Percentiles rank a stretch among this genome's conserved stretches.
phyloP scores from a whole-genome alignment of 2,888 invertebrate species.

The Tipula confusa region DNA sequence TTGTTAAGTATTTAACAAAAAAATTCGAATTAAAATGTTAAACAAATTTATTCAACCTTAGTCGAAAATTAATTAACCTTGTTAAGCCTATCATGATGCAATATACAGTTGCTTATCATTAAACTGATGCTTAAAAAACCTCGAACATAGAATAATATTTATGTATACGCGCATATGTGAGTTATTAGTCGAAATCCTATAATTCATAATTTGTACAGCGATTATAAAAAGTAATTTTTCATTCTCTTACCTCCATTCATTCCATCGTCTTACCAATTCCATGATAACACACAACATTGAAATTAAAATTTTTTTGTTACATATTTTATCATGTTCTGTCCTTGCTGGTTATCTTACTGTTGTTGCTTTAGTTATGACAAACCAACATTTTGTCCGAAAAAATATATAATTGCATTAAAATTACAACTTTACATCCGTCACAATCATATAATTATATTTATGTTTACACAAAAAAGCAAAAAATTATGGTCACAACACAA shows the following conservation, averaged over 20 bases:
- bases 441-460: neutral
- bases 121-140: no score
- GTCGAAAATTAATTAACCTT: no score
- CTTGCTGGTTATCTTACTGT: no score
- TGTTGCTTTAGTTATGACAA: no score
- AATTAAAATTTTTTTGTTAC: neutral
- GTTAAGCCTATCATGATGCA: no score
- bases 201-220: neutral
- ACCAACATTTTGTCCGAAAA: neutral
- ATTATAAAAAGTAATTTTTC: neutral
- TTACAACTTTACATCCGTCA: conserved; percentile 3
- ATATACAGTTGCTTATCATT: no score
- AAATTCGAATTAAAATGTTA: no score
- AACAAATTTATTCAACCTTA: no score
- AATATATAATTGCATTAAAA: neutral
- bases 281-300: neutral
- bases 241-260: neutral
- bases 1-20: no score
- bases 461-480: neutral
- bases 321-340: neutral
- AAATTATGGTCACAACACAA: neutral
- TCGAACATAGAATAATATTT: no score
- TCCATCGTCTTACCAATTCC: no score
- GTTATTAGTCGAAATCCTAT: neutral
- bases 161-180: neutral